Evolutionary conservation across 2,797 vertebrate genomes (phyloP), one percentile per base, ranked within the genome.

Genomic region (Odontamblyopus lacepedii): DNA sequence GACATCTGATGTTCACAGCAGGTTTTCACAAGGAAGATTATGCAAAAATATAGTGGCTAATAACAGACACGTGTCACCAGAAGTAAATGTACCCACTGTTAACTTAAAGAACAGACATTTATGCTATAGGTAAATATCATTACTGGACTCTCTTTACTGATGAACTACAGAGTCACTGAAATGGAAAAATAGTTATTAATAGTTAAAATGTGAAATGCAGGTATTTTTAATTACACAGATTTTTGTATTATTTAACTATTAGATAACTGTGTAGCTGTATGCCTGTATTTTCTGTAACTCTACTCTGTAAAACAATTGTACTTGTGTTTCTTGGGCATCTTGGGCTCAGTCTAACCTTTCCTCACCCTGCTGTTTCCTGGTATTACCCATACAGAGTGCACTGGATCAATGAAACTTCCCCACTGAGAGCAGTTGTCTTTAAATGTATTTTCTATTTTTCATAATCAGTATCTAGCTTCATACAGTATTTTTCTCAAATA

Each of bases 391-490:
- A 76, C 81, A 78, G 73, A 85, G 79, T 83, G 77, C 78, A 79
- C 0, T 53, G 44, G 79, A 85, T 89, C 85, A 16, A 88, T 88
- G 63, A 79, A 68, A 55, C 55, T 70, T 65, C 78, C 74, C 76
- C 30, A 26, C 71, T 76, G 71, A 63, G 66, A 55, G 0, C 30
- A 41, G 11, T 26, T 16, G 23, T 29, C 60, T 66, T 55, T 59
- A 68, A 0, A 0, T 53, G 50, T n/a, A 35, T 73, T 13, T 64
- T 48, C 29, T 35, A 1, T 56, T 68, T 72, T 0, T 71, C 68
- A 70, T 19, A 30, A 19, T 38, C 65, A 51, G 27, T 11, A 18
- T 74, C 66, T 69, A 16, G 64, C 29, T 62, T 62, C 55, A 27
- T 38, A n/a, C 18, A 5, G 19, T 19, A 19, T 63, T 19, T 60